A percentile compares a stretch with the other conserved stretches of the same genome.
Evolutionary conservation across 2,113 vertebrate genomes (phyloP).

Genomic region (Microtus pennsylvanicus): DNA sequence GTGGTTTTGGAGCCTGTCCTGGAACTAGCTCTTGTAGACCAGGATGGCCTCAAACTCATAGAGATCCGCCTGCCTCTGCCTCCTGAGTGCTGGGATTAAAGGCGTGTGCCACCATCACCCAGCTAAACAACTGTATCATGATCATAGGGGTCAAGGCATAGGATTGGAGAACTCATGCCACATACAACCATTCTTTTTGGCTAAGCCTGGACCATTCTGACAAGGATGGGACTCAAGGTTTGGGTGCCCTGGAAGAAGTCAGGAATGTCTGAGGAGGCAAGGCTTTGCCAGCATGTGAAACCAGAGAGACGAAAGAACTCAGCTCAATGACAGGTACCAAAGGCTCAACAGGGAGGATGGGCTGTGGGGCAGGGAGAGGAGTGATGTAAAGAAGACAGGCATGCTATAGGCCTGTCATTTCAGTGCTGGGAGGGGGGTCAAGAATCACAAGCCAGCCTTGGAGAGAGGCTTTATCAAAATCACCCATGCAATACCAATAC

Average conservation of each 20-base stretch:
- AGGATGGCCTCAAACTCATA: not conserved
- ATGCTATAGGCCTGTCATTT: not conserved
- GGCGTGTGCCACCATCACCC: not conserved
- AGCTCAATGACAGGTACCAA: not conserved
- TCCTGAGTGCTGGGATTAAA: not conserved
- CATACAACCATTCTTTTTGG: not conserved
- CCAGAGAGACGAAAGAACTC: not conserved
- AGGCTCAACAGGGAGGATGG: not conserved
- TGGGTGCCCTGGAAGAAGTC: not conserved
- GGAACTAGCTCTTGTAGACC: not conserved
- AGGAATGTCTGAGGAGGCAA: not conserved
- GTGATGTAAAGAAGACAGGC: not conserved
- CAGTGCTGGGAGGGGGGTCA: not conserved
- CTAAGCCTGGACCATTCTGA: not conserved
- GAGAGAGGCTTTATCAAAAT: not conserved
- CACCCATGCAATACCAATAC: not conserved
- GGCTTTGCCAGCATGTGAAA: not conserved
- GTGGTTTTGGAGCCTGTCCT: not conserved
- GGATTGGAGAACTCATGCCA: not conserved
- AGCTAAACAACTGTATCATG: not conserved
- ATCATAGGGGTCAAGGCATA: not conserved
- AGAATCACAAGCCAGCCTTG: not conserved
- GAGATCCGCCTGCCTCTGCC: no score
- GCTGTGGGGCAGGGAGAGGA: not conserved
- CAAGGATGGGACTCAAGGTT: not conserved